Conservation (phyloP, 30 jellyfish, hydroid and myxozoan genomes). For the Cassiopea andromeda region DNA sequence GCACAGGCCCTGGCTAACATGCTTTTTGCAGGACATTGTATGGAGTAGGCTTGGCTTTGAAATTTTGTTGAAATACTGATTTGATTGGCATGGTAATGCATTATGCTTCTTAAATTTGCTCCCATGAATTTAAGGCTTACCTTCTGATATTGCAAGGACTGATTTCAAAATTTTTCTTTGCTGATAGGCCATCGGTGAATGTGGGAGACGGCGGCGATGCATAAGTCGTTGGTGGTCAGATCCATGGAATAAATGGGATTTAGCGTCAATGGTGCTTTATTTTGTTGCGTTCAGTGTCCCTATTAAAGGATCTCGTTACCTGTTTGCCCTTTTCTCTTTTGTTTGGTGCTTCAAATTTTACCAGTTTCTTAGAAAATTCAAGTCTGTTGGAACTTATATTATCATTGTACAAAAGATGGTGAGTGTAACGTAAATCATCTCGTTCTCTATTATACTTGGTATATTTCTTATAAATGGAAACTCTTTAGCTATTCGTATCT, state of each 20-base stretch:
- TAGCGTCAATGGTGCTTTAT: not conserved
- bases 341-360: not conserved
- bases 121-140: no score
- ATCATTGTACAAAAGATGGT: not conserved
- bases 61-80: no score
- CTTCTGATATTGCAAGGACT: no score
- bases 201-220: not conserved
- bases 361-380: not conserved
- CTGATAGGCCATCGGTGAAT: not conserved
- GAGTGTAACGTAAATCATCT: not conserved
- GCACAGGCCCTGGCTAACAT: no score
- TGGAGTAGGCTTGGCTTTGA: no score
- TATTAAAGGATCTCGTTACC: not conserved
- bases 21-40: no score
- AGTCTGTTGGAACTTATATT: not conserved
- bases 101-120: no score
- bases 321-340: not conserved
- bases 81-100: no score
- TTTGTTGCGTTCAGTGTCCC: not conserved
- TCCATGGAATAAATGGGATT: not conserved
- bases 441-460: no score
- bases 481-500: no score
- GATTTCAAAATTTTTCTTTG: no score
- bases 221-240: not conserved
- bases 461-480: no score